Evolutionary conservation across 1,140 invertebrate species (phyloP), one percentile per base, ranked within the genome.

Genomic region (Drosophila gunungcola): DNA sequence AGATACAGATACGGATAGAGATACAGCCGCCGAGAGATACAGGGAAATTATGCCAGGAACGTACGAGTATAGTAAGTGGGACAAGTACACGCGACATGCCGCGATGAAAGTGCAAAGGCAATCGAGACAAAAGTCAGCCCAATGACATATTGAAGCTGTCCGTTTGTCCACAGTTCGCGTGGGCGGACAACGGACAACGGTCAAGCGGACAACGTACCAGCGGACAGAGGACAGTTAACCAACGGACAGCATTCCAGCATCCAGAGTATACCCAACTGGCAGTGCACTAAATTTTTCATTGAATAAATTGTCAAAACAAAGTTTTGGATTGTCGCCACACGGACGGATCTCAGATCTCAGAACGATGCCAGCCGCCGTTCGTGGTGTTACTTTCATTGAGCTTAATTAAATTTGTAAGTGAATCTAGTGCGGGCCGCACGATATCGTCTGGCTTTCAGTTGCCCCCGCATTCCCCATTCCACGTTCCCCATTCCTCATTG

Each of bases 351-450:
- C 58, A 64, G 52, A 52, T 9, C 53, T 11, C 43, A 29, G 38
- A 45, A 25, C 29, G 29, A 32, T 51, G 53, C 51, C 73, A 61
- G 63, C 79, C 67, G 51, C 45, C 73, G 58, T 81, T 67, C 76
- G 57, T 89, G 81, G 88, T 91, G 88, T 91, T 91, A 79, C 88
- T 91, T 91, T 90, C 90, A 91, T 91, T 91, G 90, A 88, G 78
- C 80, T 91, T 91, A 91, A 91, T 91, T 91, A 91, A 91, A 91
- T 91, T 91, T 91, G 90, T 91, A 91, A 91, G 90, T 88, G 90
- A 91, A 91, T 91, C 90, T 91, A 86, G 89, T 91, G 89, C 89
- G 84, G 80, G 83, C 73, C 43, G 48, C 45, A 41, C 54, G 61
- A 58, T 58, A 63, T 43, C 61, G 61, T 69, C 72, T 68, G 68